phyloP scores from a whole-genome alignment of 2,888 invertebrate genomes.

The Epistrophe grossulariae region DNA sequence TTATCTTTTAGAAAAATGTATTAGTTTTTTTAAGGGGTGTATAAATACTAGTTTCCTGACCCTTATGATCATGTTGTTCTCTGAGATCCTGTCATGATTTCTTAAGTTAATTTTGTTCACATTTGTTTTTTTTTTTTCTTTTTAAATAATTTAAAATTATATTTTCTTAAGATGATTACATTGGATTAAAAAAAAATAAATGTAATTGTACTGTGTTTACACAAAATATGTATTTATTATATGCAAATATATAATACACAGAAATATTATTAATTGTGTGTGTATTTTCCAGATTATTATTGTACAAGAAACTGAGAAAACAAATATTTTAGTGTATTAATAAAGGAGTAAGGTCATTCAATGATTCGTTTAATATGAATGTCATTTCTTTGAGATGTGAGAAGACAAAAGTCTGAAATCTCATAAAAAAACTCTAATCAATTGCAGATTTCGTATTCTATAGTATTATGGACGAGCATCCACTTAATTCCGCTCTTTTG shows the following conservation, averaged over 20 bases:
- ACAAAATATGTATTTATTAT: constrained; percentile 58
- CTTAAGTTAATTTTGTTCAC: constrained; percentile 22
- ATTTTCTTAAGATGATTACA: constrained; percentile 48
- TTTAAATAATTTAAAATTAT: constrained; percentile 29
- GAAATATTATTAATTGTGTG: constrained; percentile 54
- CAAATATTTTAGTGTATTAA: constrained; percentile 68
- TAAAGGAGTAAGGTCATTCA: constrained; percentile 67
- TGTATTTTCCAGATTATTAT: constrained; percentile 70
- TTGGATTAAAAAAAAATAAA: constrained; percentile 51
- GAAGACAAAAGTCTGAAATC: too few relatives aligned
- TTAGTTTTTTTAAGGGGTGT: constrained; percentile 4
- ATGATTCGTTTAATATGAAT: constrained; percentile 43
- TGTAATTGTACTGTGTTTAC: constrained; percentile 63
- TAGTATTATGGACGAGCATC: too few relatives aligned
- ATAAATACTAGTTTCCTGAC: not conserved
- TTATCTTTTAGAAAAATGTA: constrained; percentile 22
- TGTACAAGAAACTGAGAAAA: constrained; percentile 62
- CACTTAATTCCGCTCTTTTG: too few relatives aligned
- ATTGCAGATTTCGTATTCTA: too few relatives aligned
- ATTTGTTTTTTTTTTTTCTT: constrained; percentile 32
- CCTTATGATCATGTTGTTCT: constrained; percentile 44
- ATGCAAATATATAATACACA: constrained; percentile 50
- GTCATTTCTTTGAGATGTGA: not conserved
- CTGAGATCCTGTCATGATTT: constrained; percentile 58
- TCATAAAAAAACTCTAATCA: too few relatives aligned